Conservation (phyloP, 2,888 invertebrate species). For the Yponomeuta plumbellus region DNA sequence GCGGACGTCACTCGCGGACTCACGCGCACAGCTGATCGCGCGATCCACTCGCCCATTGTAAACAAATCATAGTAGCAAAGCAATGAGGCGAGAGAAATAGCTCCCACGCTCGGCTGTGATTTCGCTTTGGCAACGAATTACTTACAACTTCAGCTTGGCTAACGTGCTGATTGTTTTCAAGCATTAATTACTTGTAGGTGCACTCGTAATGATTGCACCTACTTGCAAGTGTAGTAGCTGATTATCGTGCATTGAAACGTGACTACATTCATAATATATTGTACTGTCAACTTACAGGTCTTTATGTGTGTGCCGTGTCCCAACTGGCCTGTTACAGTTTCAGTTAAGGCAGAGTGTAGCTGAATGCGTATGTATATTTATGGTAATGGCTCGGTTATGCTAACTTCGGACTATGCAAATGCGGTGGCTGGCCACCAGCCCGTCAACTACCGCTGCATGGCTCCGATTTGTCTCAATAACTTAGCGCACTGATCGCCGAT, state of each 20-base stretch:
- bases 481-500: neutral
- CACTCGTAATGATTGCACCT: neutral
- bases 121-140: neutral
- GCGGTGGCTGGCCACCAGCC: slow-evolving; percentile 5
- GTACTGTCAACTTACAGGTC: slow-evolving; percentile 1
- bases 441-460: neutral
- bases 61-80: slow-evolving; percentile 65
- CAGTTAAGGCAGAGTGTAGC: neutral
- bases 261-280: neutral
- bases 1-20: slow-evolving; percentile 20
- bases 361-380: slow-evolving; percentile 1
- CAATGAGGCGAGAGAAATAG: slow-evolving; percentile 18
- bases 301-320: neutral
- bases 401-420: slow-evolving; percentile 9
- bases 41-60: slow-evolving; percentile 49
- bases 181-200: neutral
- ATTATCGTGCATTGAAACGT: neutral
- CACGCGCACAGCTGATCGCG: slow-evolving; percentile 65
- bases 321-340: neutral
- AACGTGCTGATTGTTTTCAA: neutral
- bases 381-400: slow-evolving; percentile 6
- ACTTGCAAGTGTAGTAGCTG: neutral
- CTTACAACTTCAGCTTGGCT: slow-evolving; percentile 17
- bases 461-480: slow-evolving; percentile 3
- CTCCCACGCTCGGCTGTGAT: slow-evolving; percentile 48